phyloP scores from a whole-genome alignment of 2,888 invertebrate genomes.

The Coremacera marginata region DNA sequence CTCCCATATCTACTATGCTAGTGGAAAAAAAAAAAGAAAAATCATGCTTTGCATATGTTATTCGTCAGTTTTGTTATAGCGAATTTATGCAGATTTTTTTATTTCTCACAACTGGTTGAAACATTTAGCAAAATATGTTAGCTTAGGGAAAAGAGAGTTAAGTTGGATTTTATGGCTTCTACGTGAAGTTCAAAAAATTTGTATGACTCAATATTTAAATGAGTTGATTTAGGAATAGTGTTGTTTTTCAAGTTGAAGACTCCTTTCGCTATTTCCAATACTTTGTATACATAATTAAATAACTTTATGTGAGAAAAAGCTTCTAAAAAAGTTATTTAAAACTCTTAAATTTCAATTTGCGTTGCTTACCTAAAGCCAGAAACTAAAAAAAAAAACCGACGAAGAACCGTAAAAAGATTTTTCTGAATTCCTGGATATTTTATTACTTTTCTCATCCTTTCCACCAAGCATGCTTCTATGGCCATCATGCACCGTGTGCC shows the following conservation, averaged over 20 bases:
- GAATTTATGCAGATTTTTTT: constrained; percentile 22
- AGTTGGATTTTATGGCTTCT: not conserved
- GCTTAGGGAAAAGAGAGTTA: too few relatives aligned
- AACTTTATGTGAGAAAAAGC: too few relatives aligned
- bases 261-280: too few relatives aligned
- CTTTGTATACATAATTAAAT: too few relatives aligned
- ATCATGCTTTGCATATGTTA: constrained; percentile 37
- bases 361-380: too few relatives aligned
- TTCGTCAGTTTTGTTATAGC: not conserved
- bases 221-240: not conserved
- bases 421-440: not conserved
- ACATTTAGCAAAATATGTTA: not conserved
- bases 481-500: not conserved
- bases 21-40: constrained; percentile 11
- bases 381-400: not conserved
- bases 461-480: too few relatives aligned
- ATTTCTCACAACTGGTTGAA: not conserved
- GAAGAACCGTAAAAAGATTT: not conserved
- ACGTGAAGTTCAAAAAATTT: not conserved
- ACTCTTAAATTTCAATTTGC: too few relatives aligned
- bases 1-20: not conserved
- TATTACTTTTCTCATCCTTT: not conserved
- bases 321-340: too few relatives aligned
- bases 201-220: too few relatives aligned
- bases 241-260: not conserved